Base-by-base conservation (phyloP, 1,140 invertebrate genomes). In the Trichonephila inaurata region DNA sequence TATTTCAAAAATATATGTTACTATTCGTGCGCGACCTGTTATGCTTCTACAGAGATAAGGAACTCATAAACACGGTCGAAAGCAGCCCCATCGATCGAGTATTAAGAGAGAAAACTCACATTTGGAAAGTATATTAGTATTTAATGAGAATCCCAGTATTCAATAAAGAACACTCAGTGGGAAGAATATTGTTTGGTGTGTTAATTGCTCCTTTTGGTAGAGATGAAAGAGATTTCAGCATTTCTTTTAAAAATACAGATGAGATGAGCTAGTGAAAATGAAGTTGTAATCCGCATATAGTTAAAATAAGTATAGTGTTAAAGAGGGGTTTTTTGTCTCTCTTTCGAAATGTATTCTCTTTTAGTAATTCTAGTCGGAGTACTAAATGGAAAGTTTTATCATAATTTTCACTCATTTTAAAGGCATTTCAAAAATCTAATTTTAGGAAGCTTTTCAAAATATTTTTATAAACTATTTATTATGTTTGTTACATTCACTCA, bases 91-190 rank as follows among this genome's bases (percentile, higher is more conserved):
- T 77, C 72, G 72, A 77, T 77, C 33, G 72, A 28, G 72, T 77
- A 77, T 77, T 77, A 77, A 77, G 72, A 77, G 72, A 77, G 69
- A 77, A 21, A 64, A 40, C 28, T 16, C 72, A 77, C 72, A 77
- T 77, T 77, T 33, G 72, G 72, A 77, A 77, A 77, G 72, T 77
- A 77, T 77, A 40, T 40, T 33, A 77, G 72, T 28, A 33, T 77
- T 40, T 77, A 77, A 77, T 77, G 72, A 77, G 72, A 77, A 77
- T 77, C 5, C 72, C 16, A 77, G 28, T 40, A 77, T 77, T 40
- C 28, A 77, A 77, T 77, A 77, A 72, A 7, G 28, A 28, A 18
- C 28, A 77, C 21, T 14, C 21, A 77, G 28, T 77, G 28, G 14
- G 16, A 33, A 28, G 28, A 40, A 40, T 33, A 77, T 77, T 77